Evolutionary conservation across 2,888 invertebrate species (phyloP).

Genomic region (Agrochola lychnidis): DNA sequence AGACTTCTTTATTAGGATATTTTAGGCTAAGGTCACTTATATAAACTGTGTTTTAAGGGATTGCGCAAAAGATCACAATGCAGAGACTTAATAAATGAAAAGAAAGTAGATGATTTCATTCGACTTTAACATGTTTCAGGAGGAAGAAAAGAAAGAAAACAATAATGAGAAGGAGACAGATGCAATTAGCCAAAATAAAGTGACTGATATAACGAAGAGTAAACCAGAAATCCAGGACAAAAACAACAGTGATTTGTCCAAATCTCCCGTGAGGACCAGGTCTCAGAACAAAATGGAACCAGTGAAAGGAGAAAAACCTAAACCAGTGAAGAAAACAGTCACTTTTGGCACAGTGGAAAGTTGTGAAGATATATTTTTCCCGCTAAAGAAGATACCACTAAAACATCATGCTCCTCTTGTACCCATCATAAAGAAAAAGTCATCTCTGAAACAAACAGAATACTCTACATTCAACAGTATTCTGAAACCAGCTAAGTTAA

Average conservation of each 20-base stretch:
- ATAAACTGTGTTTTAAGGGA: not conserved
- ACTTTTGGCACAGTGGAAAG: conserved; percentile 92
- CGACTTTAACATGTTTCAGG: conserved; percentile 76
- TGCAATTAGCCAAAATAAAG: conserved; percentile 78
- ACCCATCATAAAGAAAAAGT: conserved; percentile 92
- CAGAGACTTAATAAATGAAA: not conserved
- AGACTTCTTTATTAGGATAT: not conserved
- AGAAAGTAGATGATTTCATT: conserved; percentile 19
- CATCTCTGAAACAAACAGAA: conserved; percentile 89
- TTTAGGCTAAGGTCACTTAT: not conserved
- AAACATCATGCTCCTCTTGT: conserved; percentile 91
- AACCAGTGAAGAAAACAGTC: conserved; percentile 91
- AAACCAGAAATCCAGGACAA: conserved; percentile 75
- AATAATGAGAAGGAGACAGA: conserved; percentile 83
- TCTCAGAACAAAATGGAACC: conserved; percentile 90
- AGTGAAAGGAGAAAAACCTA: conserved; percentile 84
- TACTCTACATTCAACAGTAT: conserved; percentile 91
- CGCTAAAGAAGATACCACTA: conserved; percentile 89
- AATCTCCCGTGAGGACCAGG: conserved; percentile 87
- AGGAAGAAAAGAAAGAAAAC: conserved; percentile 90
- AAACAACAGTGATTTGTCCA: conserved; percentile 76
- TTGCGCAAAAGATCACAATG: not conserved
- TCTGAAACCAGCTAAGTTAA: conserved; percentile 91
- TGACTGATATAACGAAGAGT: conserved; percentile 72
- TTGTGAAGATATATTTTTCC: conserved; percentile 91